Conservation (phyloP, 2,113 vertebrate genomes). For the Sander vitreus region DNA sequence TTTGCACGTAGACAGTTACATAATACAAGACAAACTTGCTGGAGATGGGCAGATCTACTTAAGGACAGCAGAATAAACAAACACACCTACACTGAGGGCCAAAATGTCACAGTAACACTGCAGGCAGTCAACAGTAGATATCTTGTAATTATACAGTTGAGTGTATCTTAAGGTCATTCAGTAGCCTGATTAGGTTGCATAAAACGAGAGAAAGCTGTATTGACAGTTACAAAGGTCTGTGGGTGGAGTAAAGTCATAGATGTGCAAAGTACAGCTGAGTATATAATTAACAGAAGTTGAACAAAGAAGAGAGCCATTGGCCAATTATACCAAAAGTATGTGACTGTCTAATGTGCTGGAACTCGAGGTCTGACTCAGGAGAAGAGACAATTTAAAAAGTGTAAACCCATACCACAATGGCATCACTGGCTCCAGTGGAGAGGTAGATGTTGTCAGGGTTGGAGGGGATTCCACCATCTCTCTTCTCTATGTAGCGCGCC, state of each 20-base stretch:
- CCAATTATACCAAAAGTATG: not conserved
- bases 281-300: constrained; percentile 57
- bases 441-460: constrained; percentile 88
- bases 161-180: constrained; percentile 9
- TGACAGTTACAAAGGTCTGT: constrained; percentile 47
- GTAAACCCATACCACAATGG: constrained; percentile 85
- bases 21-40: not conserved
- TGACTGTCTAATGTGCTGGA: not conserved
- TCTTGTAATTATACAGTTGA: not conserved
- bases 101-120: not conserved
- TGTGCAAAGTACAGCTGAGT: constrained; percentile 55
- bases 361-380: not conserved
- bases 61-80: not conserved
- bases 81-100: constrained; percentile 7
- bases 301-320: not conserved
- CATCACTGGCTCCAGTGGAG: constrained; percentile 90
- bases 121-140: not conserved
- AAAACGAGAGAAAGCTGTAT: not conserved
- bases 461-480: constrained; percentile 88
- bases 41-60: not conserved
- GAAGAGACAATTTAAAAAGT: not conserved
- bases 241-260: constrained; percentile 6
- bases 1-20: not conserved
- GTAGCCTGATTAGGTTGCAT: constrained; percentile 2
- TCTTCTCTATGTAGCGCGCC: constrained; percentile 85